These are phyloP conservation scores for Phengaris arion DNA, from an alignment of 2,888 invertebrate species.

Conservation along the genomic window DNA sequence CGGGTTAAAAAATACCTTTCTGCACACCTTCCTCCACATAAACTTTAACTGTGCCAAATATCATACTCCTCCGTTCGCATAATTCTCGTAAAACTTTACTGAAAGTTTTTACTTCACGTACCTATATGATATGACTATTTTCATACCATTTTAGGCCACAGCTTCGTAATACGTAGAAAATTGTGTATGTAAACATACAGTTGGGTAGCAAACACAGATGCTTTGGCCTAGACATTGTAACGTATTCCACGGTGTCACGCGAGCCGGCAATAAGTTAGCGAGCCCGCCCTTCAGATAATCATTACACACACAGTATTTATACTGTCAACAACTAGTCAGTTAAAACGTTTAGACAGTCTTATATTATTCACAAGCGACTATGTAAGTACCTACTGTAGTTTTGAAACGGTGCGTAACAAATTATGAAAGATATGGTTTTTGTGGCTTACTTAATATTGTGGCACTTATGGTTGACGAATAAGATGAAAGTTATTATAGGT, in stretches of 20 bases:
- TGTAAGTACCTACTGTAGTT: not conserved
- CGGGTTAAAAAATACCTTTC: too few species aligned
- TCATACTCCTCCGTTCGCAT: too few species aligned
- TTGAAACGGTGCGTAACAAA: too few species aligned
- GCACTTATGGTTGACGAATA: too few species aligned
- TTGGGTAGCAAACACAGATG: constrained; percentile 65
- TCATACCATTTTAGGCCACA: not conserved
- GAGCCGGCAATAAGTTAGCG: constrained; percentile 66
- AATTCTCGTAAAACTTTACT: too few species aligned
- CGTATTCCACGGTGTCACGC: constrained; percentile 72
- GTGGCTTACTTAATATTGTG: too few species aligned
- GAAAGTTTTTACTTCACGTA: too few species aligned
- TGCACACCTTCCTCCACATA: too few species aligned
- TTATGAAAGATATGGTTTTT: too few species aligned
- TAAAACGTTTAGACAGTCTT: not conserved
- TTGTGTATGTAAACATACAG: constrained; percentile 61
- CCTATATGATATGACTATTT: too few species aligned
- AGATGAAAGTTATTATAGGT: too few species aligned
- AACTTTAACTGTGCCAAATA: too few species aligned
- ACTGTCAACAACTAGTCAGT: constrained; percentile 27
- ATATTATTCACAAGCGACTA: not conserved
- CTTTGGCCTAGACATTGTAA: constrained; percentile 66
- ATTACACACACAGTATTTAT: constrained; percentile 64
- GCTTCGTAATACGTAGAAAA: not conserved
- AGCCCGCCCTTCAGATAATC: constrained; percentile 63